Evolutionary conservation across 2,888 invertebrate species (phyloP).

Genomic region (Cheilosia grossa): DNA sequence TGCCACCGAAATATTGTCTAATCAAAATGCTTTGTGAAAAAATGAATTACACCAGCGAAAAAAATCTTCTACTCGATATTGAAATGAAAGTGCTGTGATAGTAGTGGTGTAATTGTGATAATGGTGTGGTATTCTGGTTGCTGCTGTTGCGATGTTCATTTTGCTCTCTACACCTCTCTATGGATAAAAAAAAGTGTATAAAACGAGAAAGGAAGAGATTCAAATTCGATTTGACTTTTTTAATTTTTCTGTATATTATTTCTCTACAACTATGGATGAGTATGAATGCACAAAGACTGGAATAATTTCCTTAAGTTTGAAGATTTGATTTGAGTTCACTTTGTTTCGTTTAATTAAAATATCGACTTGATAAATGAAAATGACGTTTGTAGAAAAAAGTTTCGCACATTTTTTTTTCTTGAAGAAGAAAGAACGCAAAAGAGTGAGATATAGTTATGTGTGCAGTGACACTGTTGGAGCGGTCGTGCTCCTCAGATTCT

Average conservation of each 20-base stretch:
- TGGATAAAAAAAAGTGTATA: slow-evolving; percentile 55
- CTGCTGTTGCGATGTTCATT: slow-evolving; percentile 69
- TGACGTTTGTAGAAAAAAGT: slow-evolving; percentile 50
- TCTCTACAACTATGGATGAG: slow-evolving; percentile 25
- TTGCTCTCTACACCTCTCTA: slow-evolving; percentile 57
- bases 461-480: slow-evolving; percentile 36
- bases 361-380: slow-evolving; percentile 3
- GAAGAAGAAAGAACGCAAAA: slow-evolving; percentile 29
- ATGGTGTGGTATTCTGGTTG: slow-evolving; percentile 52
- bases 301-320: background rate
- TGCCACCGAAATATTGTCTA: slow-evolving; percentile 37
- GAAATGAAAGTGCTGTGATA: slow-evolving; percentile 62
- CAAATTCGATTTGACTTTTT: slow-evolving; percentile 17
- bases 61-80: slow-evolving; percentile 48
- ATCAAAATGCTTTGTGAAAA: slow-evolving; percentile 52
- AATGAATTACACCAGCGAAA: slow-evolving; percentile 53
- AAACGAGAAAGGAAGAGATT: slow-evolving; percentile 28
- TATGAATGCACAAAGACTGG: slow-evolving; percentile 26
- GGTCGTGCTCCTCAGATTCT: slow-evolving; percentile 57
- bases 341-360: background rate
- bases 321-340: background rate
- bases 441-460: slow-evolving; percentile 65
- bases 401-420: slow-evolving; percentile 32
- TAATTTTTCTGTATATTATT: slow-evolving; percentile 4
- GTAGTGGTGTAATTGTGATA: slow-evolving; percentile 57